Conservation (phyloP, 2,888 invertebrate genomes). For the Gortyna flavago region DNA sequence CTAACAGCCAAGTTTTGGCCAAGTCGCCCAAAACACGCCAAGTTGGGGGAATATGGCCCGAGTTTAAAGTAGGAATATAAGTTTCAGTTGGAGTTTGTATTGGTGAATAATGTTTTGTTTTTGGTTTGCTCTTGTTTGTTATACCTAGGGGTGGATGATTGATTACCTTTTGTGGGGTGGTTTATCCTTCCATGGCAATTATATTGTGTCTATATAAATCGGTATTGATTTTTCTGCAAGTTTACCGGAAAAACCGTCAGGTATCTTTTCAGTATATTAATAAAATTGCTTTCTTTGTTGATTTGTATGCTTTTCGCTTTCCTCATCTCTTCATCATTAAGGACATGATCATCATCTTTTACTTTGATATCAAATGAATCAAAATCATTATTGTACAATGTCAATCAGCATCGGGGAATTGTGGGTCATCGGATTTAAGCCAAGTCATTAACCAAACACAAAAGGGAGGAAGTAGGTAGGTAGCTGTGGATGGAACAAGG, state of each 20-base stretch:
- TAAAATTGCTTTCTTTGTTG: background rate
- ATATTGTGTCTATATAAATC: background rate
- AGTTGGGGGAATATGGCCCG: conserved; percentile 45
- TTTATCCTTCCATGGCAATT: background rate
- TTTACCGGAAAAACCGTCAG: background rate
- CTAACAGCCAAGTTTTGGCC: conserved; percentile 62
- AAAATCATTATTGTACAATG: background rate
- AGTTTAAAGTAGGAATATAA: conserved; percentile 55
- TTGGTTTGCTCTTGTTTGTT: conserved; percentile 23
- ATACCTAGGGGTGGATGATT: conserved; percentile 33
- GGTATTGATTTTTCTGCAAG: background rate
- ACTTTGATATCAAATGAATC: background rate
- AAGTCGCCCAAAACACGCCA: conserved; percentile 20
- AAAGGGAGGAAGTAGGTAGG: too few species aligned
- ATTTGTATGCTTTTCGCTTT: background rate
- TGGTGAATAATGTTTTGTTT: conserved; percentile 42
- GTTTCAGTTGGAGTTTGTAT: conserved; percentile 29
- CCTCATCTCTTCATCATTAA: background rate
- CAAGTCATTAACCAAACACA: background rate
- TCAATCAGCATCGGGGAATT: background rate
- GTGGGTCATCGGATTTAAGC: background rate
- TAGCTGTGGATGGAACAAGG: background rate
- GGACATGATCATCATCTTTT: background rate
- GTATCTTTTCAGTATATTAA: background rate
- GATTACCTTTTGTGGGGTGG: conserved; percentile 13